phyloP scores from a whole-genome alignment of 2,113 vertebrate species.

The Lipotes vexillifer region DNA sequence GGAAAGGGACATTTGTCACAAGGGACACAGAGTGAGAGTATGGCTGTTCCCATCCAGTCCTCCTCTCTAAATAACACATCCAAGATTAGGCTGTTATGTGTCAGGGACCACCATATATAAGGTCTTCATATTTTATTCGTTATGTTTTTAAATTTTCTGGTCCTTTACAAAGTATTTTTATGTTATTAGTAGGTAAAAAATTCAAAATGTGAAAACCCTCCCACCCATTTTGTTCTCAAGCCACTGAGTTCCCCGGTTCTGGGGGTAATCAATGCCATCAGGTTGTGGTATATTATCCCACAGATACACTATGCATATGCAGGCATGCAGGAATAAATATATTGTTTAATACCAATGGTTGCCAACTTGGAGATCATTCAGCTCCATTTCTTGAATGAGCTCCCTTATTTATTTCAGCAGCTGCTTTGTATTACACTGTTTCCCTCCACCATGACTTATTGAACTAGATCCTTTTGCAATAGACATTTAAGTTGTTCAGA shows the following conservation, averaged over 20 bases:
- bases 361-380: background rate
- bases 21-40: background rate
- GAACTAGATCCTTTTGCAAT: background rate
- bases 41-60: background rate
- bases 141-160: background rate
- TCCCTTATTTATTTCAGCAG: background rate
- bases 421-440: background rate
- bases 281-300: no score
- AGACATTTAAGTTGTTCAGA: background rate
- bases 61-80: background rate
- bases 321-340: background rate
- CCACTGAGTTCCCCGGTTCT: background rate
- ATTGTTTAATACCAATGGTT: background rate
- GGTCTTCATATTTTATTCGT: background rate
- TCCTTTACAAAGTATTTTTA: background rate
- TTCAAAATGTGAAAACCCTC: background rate
- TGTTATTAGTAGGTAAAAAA: background rate
- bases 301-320: fast-evolving
- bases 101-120: background rate
- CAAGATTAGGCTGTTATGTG: background rate
- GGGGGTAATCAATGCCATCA: background rate
- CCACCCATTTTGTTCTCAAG: background rate
- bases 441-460: background rate
- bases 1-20: background rate
- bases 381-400: background rate